Evolutionary conservation across 1,140 invertebrate species (phyloP).

Genomic region (Caenorhabditis latens): DNA sequence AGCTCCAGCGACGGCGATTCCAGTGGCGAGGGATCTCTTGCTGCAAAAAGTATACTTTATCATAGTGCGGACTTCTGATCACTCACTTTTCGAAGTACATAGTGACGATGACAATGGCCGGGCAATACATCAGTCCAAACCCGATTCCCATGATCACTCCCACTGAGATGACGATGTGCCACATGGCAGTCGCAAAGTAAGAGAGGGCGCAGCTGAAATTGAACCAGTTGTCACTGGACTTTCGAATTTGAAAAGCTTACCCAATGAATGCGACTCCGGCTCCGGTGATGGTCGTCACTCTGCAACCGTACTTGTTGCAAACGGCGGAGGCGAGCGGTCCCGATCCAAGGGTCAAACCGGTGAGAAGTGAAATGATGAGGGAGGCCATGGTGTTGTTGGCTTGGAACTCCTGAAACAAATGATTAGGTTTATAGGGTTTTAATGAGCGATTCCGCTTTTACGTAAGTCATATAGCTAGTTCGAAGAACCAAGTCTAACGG

Average conservation of each 20-base stretch:
- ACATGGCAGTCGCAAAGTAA: conserved; percentile 77
- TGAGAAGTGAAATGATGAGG: conserved; percentile 87
- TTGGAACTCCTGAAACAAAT: conserved; percentile 81
- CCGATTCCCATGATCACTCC: conserved; percentile 86
- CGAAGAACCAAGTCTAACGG: background rate
- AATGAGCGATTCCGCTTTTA: background rate
- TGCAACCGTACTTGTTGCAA: conserved; percentile 92
- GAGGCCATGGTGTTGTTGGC: conserved; percentile 85
- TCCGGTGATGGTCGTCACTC: conserved; percentile 88
- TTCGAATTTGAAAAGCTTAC: conserved; percentile 42
- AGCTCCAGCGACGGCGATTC: conserved; percentile 91
- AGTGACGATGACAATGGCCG: conserved; percentile 89
- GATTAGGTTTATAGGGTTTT: background rate
- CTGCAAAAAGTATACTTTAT: conserved; percentile 35
- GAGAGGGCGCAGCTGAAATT: conserved; percentile 79
- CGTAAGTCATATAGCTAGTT: background rate
- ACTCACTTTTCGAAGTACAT: conserved; percentile 89
- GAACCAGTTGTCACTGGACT: background rate
- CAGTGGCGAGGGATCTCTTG: conserved; percentile 88
- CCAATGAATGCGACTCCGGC: conserved; percentile 85
- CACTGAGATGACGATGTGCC: conserved; percentile 90
- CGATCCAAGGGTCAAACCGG: conserved; percentile 85
- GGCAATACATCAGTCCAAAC: conserved; percentile 90
- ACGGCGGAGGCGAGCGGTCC: conserved; percentile 89
- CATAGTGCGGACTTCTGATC: background rate